Evolutionary conservation across 2,888 invertebrate species (phyloP).

Genomic region (Tupiocoris notatus): DNA sequence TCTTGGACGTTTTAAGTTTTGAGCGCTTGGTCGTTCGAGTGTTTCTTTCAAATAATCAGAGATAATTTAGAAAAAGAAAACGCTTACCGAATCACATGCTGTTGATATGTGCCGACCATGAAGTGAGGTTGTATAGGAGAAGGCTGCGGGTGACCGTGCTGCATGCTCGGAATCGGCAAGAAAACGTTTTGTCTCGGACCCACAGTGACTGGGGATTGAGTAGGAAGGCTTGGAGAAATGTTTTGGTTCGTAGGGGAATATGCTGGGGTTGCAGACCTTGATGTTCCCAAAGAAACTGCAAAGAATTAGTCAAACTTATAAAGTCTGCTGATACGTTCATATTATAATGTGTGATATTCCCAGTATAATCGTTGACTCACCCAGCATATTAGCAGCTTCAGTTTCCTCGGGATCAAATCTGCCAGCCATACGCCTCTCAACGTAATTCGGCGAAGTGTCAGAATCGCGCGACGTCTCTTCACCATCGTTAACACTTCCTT

Average conservation of each 20-base stretch:
- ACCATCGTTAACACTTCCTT: constrained; percentile 63
- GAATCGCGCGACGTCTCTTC: constrained; percentile 89
- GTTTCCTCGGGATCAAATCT: constrained; percentile 92
- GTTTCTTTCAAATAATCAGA: not conserved
- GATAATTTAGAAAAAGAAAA: not conserved
- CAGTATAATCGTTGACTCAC: too few relatives aligned
- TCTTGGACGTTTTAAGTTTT: too few relatives aligned
- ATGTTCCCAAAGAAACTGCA: constrained; percentile 86
- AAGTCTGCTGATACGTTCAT: too few relatives aligned
- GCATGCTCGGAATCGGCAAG: constrained; percentile 74
- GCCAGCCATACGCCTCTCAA: constrained; percentile 69
- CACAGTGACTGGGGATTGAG: constrained; percentile 66
- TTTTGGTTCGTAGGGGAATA: constrained; percentile 72
- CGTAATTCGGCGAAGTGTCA: constrained; percentile 82
- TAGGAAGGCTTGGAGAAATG: constrained; percentile 64
- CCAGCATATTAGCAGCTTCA: constrained; percentile 94
- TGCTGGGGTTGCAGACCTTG: constrained; percentile 88
- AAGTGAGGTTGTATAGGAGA: constrained; percentile 53
- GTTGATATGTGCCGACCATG: constrained; percentile 50
- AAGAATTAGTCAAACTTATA: not conserved
- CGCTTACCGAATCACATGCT: constrained; percentile 52
- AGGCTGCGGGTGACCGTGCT: constrained; percentile 49
- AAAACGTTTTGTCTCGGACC: constrained; percentile 83
- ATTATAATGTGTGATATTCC: too few relatives aligned
- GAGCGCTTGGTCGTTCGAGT: not conserved